These are phyloP conservation scores for Mareca strepera DNA, from an alignment of 2,797 vertebrate species.

Conservation along the genomic window DNA sequence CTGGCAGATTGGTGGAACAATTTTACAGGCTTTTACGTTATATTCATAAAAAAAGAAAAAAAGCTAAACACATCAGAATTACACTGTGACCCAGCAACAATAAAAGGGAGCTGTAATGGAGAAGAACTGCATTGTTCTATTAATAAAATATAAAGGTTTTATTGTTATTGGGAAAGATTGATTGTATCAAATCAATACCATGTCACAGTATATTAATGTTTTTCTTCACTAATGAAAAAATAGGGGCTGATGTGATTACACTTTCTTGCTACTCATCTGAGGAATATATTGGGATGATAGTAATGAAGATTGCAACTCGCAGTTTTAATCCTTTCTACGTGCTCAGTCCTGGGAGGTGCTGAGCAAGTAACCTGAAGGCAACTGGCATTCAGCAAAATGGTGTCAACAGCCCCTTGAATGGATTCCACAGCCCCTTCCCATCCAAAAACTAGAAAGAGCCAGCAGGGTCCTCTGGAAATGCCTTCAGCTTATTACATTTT, in stretches of 20 bases:
- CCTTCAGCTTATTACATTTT: not conserved
- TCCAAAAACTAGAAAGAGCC: not conserved
- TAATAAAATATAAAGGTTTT: slow-evolving; percentile 75
- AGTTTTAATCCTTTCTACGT: not conserved
- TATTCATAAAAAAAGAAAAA: slow-evolving; percentile 66
- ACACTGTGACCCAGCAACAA: slow-evolving; percentile 48
- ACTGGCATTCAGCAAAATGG: not conserved
- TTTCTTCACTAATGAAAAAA: slow-evolving; percentile 63
- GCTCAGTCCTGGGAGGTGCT: not conserved
- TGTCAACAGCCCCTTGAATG: not conserved
- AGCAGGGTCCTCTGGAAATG: not conserved
- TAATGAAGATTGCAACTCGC: slow-evolving; percentile 40
- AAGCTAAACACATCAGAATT: slow-evolving; percentile 36
- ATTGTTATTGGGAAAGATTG: slow-evolving; percentile 66
- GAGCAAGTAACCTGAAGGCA: not conserved
- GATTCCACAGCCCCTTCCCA: not conserved
- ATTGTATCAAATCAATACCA: slow-evolving; percentile 69
- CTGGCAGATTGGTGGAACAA: slow-evolving; percentile 1
- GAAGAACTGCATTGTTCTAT: slow-evolving; percentile 56
- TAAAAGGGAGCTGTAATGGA: slow-evolving; percentile 56
- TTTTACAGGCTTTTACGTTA: slow-evolving; percentile 50
- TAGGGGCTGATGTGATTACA: slow-evolving; percentile 35
- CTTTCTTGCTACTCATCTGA: slow-evolving; percentile 17
- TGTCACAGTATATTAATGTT: slow-evolving; percentile 61
- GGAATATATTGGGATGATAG: slow-evolving; percentile 41